Base-by-base conservation (phyloP, 2,888 invertebrate species). In the Mythimna pallens region DNA sequence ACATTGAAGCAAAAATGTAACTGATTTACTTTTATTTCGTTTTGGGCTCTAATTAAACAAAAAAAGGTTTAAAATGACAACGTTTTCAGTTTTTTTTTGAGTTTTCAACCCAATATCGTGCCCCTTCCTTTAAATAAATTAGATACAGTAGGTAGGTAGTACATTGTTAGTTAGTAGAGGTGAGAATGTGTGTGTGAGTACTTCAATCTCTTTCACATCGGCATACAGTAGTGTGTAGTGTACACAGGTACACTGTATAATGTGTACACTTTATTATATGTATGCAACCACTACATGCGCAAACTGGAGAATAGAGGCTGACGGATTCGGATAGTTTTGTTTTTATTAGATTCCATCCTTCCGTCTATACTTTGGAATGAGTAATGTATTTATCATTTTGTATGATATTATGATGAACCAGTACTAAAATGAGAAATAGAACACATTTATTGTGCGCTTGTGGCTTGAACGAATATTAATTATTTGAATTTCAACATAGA, bases 301-400 rank as follows among this genome's bases (percentile, higher is more conserved):
- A 89, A 74, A 83, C 47, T 69, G 83, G 82, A 87, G 89, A 86
- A 84, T 84, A 86, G 88, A 87, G 83, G 83, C 86, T 87, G 89
- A 84, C 85, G 83, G 87, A 87, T 87, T 85, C 84, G 84, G 86
- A 90, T 89, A 88, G 88, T 87, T 89, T 89, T 92, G 92, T 92
- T 93, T 93, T 92, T 93, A 91, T 92, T 91, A 91, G 89, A 93
- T 93, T 92, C 92, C 93, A 91, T 92, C 89, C 87, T 89, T 89
- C 90, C 87, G 87, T 89, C 86, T 88, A 85, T 88, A 84, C 82
- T 78, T 85, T 82, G 84, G 85, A 87, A 89, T 90, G 90, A 82
- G 76, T 80, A 80, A 80, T 86, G 77, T 70, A 74, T 70, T 75
- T 72, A 68, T 70, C 57, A 74, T 77, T 84, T 65, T 61, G 64